Percentiles rank a stretch among this genome's conserved stretches.
Conservation (phyloP, 2,888 invertebrate genomes). For the Machimus atricapillus region DNA sequence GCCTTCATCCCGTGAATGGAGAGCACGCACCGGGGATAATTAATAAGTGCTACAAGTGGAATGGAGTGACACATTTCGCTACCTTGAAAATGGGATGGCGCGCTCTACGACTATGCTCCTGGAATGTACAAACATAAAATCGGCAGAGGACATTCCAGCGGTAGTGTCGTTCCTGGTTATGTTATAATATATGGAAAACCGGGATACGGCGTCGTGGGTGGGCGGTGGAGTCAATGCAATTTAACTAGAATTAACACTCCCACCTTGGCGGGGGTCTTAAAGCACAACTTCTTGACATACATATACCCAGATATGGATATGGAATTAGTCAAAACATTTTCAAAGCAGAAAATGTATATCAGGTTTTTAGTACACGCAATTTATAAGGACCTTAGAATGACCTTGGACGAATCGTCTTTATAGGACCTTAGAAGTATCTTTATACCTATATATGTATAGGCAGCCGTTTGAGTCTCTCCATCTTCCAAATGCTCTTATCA, state of each 20-base stretch:
- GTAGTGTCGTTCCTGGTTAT: background rate
- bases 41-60: conserved; percentile 16
- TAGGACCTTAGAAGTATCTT: no score
- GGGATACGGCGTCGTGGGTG: background rate
- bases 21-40: conserved; percentile 5
- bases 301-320: no score
- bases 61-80: background rate
- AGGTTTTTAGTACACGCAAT: no score
- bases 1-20: background rate
- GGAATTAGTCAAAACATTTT: no score
- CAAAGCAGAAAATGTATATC: no score
- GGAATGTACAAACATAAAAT: background rate
- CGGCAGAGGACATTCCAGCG: background rate
- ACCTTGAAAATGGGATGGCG: background rate
- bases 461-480: no score
- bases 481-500: no score
- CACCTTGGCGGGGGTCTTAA: background rate
- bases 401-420: no score
- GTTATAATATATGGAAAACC: background rate
- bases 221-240: background rate
- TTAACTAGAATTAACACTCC: background rate
- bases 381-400: no score
- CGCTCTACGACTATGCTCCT: background rate
- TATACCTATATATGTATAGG: no score
- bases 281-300: background rate